These are phyloP conservation scores for Bombus turneri DNA, from an alignment of 1,140 invertebrate species.

Conservation along the genomic window DNA sequence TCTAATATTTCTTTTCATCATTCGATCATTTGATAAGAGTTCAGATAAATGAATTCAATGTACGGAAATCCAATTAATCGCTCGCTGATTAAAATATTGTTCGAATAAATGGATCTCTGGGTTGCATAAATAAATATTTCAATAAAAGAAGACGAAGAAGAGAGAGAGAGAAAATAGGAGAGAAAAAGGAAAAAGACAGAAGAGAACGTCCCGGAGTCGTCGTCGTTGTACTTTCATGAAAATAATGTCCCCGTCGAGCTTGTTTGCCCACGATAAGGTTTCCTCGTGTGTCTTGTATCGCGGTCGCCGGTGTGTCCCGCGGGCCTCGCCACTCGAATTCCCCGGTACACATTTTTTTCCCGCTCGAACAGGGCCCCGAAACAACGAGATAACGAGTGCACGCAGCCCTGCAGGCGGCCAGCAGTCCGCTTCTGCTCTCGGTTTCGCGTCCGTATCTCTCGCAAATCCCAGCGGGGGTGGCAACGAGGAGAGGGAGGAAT, in stretches of 20 bases:
- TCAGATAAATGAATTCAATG: neutral
- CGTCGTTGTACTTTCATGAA: constrained; percentile 28
- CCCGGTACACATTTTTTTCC: constrained; percentile 42
- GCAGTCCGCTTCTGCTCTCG: neutral
- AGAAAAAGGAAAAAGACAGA: neutral
- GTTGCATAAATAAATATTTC: neutral
- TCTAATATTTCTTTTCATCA: too few species aligned
- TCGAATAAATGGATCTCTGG: neutral
- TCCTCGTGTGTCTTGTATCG: constrained; percentile 29
- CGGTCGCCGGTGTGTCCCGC: constrained; percentile 4
- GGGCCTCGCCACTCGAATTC: constrained; percentile 40
- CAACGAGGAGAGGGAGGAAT: neutral
- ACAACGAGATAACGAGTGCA: constrained; percentile 60
- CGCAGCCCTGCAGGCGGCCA: constrained; percentile 26
- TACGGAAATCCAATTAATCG: neutral
- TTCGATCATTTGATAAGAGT: neutral
- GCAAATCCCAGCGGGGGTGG: constrained; percentile 35
- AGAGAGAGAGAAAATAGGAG: neutral
- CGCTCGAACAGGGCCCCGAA: constrained; percentile 45
- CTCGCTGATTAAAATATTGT: neutral
- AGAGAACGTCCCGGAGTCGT: neutral
- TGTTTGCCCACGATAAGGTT: constrained; percentile 57
- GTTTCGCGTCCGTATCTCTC: constrained; percentile 34
- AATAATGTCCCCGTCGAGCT: constrained; percentile 43
- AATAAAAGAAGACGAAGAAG: neutral